Conservation (phyloP, 2,797 vertebrate species). For the Melanogrammus aeglefinus region DNA sequence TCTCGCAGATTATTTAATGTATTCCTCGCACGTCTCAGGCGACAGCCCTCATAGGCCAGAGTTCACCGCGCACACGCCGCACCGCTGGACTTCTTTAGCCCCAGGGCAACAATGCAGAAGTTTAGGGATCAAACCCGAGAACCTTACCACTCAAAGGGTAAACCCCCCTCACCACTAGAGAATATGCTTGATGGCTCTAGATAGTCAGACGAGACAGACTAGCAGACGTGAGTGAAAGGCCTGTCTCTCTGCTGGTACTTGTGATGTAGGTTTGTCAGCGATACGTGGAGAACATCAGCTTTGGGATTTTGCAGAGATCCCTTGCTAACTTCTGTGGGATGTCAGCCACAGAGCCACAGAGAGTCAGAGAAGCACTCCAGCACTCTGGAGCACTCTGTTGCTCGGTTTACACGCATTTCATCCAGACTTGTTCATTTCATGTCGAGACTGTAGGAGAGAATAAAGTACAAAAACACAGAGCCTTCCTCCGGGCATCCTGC, state of each 20-base stretch:
- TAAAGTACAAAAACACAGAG: not conserved
- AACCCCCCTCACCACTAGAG: not conserved
- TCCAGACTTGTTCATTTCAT: not conserved
- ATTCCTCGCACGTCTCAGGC: not conserved
- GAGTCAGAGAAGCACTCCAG: not conserved
- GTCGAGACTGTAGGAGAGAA: not conserved
- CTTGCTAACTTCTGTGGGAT: not conserved
- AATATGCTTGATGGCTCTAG: not conserved
- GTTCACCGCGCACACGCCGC: no score
- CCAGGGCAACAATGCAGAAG: no score
- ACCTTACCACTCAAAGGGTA: not conserved
- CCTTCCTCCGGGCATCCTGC: not conserved
- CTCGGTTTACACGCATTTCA: not conserved
- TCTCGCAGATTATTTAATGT: not conserved
- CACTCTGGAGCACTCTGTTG: not conserved
- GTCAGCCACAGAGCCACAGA: not conserved
- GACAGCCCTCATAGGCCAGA: no score
- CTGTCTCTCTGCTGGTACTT: not conserved
- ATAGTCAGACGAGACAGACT: not conserved
- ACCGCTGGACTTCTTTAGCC: no score
- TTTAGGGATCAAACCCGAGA: not conserved
- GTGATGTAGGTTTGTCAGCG: not conserved
- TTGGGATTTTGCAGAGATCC: not conserved
- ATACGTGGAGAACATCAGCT: not conserved
- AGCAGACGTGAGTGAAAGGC: not conserved